phyloP scores from a whole-genome alignment of 1,140 invertebrate species.

The Drosophila arawakana region DNA sequence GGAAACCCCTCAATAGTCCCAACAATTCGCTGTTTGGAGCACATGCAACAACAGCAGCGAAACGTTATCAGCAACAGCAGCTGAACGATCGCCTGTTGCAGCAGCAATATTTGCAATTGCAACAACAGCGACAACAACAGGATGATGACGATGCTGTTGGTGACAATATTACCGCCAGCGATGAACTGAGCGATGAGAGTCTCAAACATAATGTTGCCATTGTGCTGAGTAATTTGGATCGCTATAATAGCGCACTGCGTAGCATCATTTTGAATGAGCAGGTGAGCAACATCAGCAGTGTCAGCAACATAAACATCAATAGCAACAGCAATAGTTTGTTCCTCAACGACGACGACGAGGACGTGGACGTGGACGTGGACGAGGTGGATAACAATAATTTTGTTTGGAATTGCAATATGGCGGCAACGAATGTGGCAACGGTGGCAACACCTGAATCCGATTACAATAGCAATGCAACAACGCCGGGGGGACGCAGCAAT shows the following conservation, averaged over 20 bases:
- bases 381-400: slow-evolving; percentile 56
- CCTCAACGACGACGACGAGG: slow-evolving; percentile 22
- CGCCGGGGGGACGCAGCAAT: slow-evolving; percentile 56
- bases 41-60: slow-evolving; percentile 45
- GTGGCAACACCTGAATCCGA: slow-evolving; percentile 86
- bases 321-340: slow-evolving; percentile 23
- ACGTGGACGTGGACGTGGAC: slow-evolving; percentile 16
- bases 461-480: slow-evolving; percentile 86
- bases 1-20: slow-evolving; percentile 79
- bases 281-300: slow-evolving; percentile 67
- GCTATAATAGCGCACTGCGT: slow-evolving; percentile 80
- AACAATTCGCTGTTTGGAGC: slow-evolving; percentile 68
- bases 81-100: slow-evolving; percentile 81
- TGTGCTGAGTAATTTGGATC: slow-evolving; percentile 82
- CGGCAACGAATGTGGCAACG: slow-evolving; percentile 37
- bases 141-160: not conserved
- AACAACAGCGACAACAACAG: slow-evolving; percentile 64
- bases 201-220: slow-evolving; percentile 84
- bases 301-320: slow-evolving; percentile 25
- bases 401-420: slow-evolving; percentile 43
- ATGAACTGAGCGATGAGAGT: slow-evolving; percentile 83
- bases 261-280: slow-evolving; percentile 84
- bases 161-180: slow-evolving; percentile 29
- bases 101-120: slow-evolving; percentile 76
- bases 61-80: slow-evolving; percentile 76